Conservation (phyloP, 35 echinoderm and acorn worm species). For the Strongylocentrotus purpuratus region DNA sequence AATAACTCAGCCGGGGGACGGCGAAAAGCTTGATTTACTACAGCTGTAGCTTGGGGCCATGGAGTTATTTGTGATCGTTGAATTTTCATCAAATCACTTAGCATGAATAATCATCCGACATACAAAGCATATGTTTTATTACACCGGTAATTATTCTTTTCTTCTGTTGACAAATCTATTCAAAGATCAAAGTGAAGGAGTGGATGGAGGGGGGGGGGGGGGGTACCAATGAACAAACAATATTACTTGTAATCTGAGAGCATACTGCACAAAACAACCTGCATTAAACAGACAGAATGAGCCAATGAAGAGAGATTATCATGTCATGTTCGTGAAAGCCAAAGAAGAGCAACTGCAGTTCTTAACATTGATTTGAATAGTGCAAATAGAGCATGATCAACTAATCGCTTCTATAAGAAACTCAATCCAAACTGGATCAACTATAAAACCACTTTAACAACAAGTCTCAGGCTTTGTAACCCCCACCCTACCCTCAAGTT, state of each 20-base stretch:
- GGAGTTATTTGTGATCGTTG: constrained; percentile 1
- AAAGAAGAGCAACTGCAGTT: background rate
- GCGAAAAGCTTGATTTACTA: constrained; percentile 1
- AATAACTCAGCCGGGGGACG: background rate
- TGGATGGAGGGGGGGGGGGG: background rate
- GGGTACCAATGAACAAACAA: background rate
- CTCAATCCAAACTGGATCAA: background rate
- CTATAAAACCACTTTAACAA: background rate
- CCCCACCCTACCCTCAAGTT: background rate
- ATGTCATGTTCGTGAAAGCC: background rate
- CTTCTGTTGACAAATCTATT: background rate
- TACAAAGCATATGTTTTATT: constrained; percentile 19
- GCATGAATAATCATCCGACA: constrained; percentile 17
- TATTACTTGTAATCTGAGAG: background rate
- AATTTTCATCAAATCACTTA: constrained; percentile 11
- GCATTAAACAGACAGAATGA: background rate
- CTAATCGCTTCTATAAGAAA: background rate
- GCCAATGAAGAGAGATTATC: background rate
- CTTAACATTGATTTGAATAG: background rate
- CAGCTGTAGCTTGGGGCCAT: background rate
- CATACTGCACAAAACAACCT: background rate
- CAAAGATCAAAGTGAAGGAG: background rate
- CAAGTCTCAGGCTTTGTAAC: background rate
- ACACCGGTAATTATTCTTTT: constrained; percentile 1
- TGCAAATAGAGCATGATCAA: background rate